Evolutionary conservation across 2,113 vertebrate species (phyloP), one percentile per base, ranked within the genome.

Genomic region (Delphinus delphis): DNA sequence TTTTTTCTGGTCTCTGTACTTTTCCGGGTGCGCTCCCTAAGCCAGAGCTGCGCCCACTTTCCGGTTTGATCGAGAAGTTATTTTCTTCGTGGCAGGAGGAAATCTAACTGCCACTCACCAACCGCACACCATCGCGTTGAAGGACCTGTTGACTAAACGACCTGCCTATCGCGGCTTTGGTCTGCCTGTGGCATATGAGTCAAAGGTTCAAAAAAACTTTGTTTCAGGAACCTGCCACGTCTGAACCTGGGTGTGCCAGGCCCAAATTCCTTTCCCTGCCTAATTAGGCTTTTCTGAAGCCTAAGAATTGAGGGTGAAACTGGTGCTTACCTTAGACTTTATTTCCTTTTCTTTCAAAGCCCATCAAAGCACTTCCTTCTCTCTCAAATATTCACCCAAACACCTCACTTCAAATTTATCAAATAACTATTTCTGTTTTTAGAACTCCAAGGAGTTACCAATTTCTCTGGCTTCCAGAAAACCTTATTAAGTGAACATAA

Each of bases 211-310:
- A 74, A 95, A 80, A 83, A 94, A 95, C 70, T 94, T 96, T 62
- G 95, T 96, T 96, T 97, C 92, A 70, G 93, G 87, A 97, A 96
- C 86, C 86, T 96, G 97, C 98, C 98, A 97, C 98, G 97, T 97
- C 96, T 93, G 87, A 97, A 85, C 93, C 76, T 90, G 97, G 93
- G 96, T 95, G 97, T 98, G 97, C 96, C 98, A 80, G 92, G 92
- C 96, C 95, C 79, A 83, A 53, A 96, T 97, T 92, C 96, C 79
- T 96, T 60, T 94, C 93, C 67, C 68, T 95, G 87, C 93, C 96
- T 95, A 96, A 97, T 97, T 97, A 97, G 79, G 60, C 92, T 95
- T 86, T 95, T 82, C 95, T 44, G 60, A 90, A 95, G 86, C 53
- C 86, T 79, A 31, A 92, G 87, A 88, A 95, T 88, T 93, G 84